Base-by-base conservation (phyloP, 2,888 invertebrate genomes). In the Melieria picta region DNA sequence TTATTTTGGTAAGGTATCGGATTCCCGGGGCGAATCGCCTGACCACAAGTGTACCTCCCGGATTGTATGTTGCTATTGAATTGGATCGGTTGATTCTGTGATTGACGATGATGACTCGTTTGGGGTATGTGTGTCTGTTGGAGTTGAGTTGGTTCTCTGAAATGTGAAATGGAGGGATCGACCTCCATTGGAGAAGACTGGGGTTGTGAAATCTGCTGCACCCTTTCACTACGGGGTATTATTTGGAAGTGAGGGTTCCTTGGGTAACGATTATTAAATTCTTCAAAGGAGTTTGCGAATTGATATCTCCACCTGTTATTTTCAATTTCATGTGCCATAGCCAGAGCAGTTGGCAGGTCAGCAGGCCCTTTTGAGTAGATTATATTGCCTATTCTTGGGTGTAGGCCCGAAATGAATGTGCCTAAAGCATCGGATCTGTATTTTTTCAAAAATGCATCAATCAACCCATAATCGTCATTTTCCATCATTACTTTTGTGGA, bases 231-330 rank as follows among this genome's bases (percentile, higher is more conserved):
- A 16, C 16, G 16, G 16, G 16, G 16, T 16, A 16, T 16, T 16
- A 16, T 16, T 16, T 16, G 16, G 16, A 16, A 16, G 16, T 16
- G 16, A 16, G 2, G 4, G 11, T 10, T 55, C 13, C 13, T 5
- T 6, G 55, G 55, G 10, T 55, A 9, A 5, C 6, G 11, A 9
- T 10, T 7, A 13, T 11, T 55, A 13, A 55, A 55, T 55, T 9
- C 55, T 7, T 55, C 55, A 9, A 55, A 55, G 10, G 55, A 55
- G 10, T 55, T 55, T 13, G 55, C 55, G 10, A 7, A 55, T 1
- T 55, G 55, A 13, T 55, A 55, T 55, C 55, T 55, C 55, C 55
- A 55, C 55, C 55, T 5, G 55, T 55, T 55, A 13, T 13, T 55
- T 13, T 55, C 55, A 5, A 55, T 1, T 4, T 55, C 10, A 55